Percentiles rank a stretch among this genome's conserved stretches.
These are phyloP conservation scores for Cosmia pyralina DNA, from an alignment of 2,888 invertebrate species.

Conservation along the genomic window DNA sequence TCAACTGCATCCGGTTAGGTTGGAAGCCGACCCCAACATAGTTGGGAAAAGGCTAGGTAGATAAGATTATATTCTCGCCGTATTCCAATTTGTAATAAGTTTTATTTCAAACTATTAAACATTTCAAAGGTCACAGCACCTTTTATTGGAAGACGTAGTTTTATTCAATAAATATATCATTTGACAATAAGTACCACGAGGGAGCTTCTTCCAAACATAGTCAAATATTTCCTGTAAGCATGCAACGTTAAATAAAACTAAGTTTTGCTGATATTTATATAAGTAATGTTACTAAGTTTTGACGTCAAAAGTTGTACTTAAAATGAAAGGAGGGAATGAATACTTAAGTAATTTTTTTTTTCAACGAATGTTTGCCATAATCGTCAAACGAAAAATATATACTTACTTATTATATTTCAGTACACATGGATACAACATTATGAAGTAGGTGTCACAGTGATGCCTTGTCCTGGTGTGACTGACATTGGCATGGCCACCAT, in stretches of 20 bases:
- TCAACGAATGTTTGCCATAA: no score
- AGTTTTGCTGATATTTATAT: slow-evolving; percentile 41
- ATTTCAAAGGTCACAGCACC: not conserved
- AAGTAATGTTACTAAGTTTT: slow-evolving; percentile 25
- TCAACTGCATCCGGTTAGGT: no score
- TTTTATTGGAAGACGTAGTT: slow-evolving; percentile 6
- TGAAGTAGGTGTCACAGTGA: no score
- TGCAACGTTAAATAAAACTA: slow-evolving; percentile 33
- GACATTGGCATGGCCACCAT: no score
- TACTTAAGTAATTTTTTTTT: no score
- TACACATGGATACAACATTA: no score
- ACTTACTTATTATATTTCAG: no score
- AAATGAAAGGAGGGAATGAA: no score
- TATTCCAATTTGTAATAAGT: not conserved
- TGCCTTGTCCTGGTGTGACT: no score
- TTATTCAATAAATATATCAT: slow-evolving; percentile 38
- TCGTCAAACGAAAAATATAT: no score
- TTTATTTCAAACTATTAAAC: not conserved
- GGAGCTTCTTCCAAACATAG: slow-evolving; percentile 9
- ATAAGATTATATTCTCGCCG: not conserved
- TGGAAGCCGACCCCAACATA: no score
- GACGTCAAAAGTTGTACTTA: slow-evolving; percentile 5
- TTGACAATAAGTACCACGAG: not conserved
- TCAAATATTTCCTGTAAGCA: slow-evolving; percentile 44
- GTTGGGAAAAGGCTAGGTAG: no score